phyloP scores from a whole-genome alignment of 2,888 invertebrate genomes.

The Caenorhabditis macrosperma region DNA sequence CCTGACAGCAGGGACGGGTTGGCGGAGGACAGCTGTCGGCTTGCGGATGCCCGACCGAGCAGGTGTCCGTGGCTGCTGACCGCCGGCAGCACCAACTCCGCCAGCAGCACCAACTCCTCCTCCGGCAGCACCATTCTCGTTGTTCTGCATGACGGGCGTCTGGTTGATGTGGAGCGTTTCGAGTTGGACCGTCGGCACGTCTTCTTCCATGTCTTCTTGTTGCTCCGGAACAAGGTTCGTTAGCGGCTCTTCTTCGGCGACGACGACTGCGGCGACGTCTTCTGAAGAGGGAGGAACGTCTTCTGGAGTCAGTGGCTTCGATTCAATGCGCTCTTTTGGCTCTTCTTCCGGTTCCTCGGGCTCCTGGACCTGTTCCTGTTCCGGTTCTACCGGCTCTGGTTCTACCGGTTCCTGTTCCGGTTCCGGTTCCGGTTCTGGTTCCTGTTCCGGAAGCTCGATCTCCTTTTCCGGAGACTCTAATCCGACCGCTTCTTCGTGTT shows the following conservation, averaged over 20 bases:
- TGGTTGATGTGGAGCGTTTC: constrained; percentile 10
- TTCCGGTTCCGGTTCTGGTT: constrained; percentile 8
- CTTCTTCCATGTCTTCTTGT: constrained; percentile 48
- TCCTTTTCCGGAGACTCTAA: too few species aligned
- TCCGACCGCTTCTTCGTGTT: background rate
- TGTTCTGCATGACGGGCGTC: constrained; percentile 28
- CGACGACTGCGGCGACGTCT: too few species aligned
- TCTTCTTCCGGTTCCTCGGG: background rate
- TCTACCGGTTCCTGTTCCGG: background rate
- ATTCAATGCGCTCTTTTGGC: background rate
- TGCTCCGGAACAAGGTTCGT: constrained; percentile 6
- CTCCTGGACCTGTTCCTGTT: constrained; percentile 1
- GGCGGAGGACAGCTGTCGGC: constrained; percentile 36
- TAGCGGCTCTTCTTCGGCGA: background rate
- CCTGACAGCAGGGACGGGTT: constrained; percentile 12
- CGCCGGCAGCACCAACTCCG: constrained; percentile 3
- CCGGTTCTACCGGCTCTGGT: background rate
- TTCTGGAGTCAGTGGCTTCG: background rate
- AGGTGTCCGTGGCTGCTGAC: constrained; percentile 20
- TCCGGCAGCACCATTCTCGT: constrained; percentile 33
- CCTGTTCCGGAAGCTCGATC: too few species aligned
- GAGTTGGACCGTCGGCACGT: constrained; percentile 7
- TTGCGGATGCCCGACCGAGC: constrained; percentile 45
- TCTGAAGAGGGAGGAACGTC: background rate
- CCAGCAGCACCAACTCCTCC: background rate